phyloP scores from a whole-genome alignment of 2,888 invertebrate species.

The Coelopa pilipes region DNA sequence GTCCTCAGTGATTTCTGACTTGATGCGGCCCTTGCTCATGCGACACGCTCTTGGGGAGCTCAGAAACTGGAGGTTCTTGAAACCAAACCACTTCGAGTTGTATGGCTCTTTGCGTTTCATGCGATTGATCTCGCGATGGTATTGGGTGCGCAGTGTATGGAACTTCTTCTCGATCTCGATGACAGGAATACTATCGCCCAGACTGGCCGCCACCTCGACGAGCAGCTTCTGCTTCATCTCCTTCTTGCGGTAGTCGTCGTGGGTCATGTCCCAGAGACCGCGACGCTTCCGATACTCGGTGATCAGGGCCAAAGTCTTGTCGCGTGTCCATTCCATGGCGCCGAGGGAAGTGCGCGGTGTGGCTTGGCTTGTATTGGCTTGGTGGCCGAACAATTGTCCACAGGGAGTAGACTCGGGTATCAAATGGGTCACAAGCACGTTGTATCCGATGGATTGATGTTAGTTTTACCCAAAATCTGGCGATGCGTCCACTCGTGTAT shows the following conservation, averaged over 20 bases:
- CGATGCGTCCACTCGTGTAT: not conserved
- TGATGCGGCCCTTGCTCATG: slow-evolving; percentile 59
- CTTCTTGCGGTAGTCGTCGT: slow-evolving; percentile 66
- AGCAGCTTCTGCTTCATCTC: slow-evolving; percentile 63
- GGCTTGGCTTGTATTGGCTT: not conserved
- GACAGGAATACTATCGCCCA: slow-evolving; percentile 62
- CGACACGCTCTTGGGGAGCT: slow-evolving; percentile 70
- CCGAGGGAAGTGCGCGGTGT: not conserved
- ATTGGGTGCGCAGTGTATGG: slow-evolving; percentile 72
- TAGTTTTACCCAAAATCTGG: not conserved
- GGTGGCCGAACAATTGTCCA: not conserved
- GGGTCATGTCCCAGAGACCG: slow-evolving; percentile 67
- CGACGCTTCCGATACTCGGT: slow-evolving; percentile 64
- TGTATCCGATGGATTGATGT: not conserved
- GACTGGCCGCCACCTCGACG: slow-evolving; percentile 58
- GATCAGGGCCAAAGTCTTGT: slow-evolving; percentile 64
- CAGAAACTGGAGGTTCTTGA: slow-evolving; percentile 71
- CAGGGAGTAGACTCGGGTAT: not conserved
- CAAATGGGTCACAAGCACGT: not conserved
- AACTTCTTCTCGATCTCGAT: slow-evolving; percentile 72
- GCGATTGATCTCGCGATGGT: slow-evolving; percentile 71
- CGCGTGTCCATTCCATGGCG: slow-evolving; percentile 66
- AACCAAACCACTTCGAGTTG: slow-evolving; percentile 70
- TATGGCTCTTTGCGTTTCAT: slow-evolving; percentile 71
- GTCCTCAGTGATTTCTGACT: slow-evolving; percentile 59